Evolutionary conservation across 2,888 invertebrate species (phyloP).

Genomic region (Steinernema scapterisci): DNA sequence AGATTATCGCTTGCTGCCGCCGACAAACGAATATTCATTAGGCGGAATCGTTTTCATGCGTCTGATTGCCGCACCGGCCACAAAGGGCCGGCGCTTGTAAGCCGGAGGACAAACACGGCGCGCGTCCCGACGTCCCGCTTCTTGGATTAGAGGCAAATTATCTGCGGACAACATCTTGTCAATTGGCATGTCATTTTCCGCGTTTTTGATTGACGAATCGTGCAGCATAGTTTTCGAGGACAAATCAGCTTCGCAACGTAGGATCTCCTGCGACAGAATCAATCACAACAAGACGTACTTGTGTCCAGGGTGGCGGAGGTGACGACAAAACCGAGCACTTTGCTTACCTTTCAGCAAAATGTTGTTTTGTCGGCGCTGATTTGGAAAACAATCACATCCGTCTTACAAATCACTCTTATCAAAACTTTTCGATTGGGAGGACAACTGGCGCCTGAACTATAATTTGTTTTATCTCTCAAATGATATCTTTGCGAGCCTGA

Average conservation of each 20-base stretch:
- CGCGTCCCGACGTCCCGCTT: neutral
- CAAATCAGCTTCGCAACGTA: neutral
- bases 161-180: slow-evolving; percentile 1
- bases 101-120: slow-evolving; percentile 14
- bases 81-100: slow-evolving; percentile 16
- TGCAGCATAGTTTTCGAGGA: neutral
- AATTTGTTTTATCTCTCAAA: too few relatives aligned
- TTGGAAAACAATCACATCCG: too few relatives aligned
- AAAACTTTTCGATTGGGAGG: too few relatives aligned
- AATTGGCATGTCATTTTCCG: neutral
- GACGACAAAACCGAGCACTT: too few relatives aligned
- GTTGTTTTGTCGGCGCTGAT: too few relatives aligned
- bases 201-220: slow-evolving; percentile 14
- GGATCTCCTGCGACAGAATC: too few relatives aligned
- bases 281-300: too few relatives aligned
- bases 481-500: too few relatives aligned
- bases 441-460: too few relatives aligned
- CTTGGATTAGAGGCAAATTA: neutral
- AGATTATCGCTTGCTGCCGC: slow-evolving; percentile 2
- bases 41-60: slow-evolving; percentile 18
- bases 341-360: too few relatives aligned
- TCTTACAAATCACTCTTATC: too few relatives aligned
- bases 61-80: slow-evolving; percentile 1
- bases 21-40: slow-evolving; percentile 32
- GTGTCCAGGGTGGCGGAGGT: too few relatives aligned